Base-by-base conservation (phyloP, 2,888 invertebrate species). In the Pheosia tremula region DNA sequence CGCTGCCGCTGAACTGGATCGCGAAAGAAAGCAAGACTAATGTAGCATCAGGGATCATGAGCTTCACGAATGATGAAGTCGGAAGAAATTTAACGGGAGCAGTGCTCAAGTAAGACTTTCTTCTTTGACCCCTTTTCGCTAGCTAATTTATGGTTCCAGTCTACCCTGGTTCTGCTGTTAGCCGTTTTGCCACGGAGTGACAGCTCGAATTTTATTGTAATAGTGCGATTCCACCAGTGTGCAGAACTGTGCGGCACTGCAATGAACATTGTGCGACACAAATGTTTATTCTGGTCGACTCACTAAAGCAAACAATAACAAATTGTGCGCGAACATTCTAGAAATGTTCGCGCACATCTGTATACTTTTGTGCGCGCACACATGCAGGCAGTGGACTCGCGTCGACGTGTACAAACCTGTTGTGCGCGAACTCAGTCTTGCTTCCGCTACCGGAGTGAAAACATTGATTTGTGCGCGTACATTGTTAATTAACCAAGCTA, bases 1-100 rank as follows among this genome's bases (percentile, higher is more conserved):
- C 86, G 5, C 78, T 96, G 57, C 86, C 79, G 1, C 84, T 81
- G 37, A 96, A 96, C 82, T 96, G 95, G 82, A 95, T 95, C 1
- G 95, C 95, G 3, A 96, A 43, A 10, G 43, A 43, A 43, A 24
- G 24, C 24, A 24, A 24, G 24, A 24, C 24, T 24, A 24, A 1
- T 24, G 2, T 24, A 24, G 24, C 24, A 24, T 24, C 24, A 24
- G 24, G 24, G 24, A 24, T 24, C 24, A 24, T 24, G 24, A 24
- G 24, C 24, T 24, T 24, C 24, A 24, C 24, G 24, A 24, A 24
- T 24, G 24, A 24, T 24, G 24, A 24, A 24, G 24, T 24, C 24
- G 24, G 24, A 24, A 24, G 2, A 24, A 24, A 24, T 24, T 24
- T 24, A 24, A 24, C 24, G 24, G 24, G 24, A 24, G 24, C 24